Evolutionary conservation across 2,888 invertebrate species (phyloP).

Genomic region (Dryocosmus kuriphilus): DNA sequence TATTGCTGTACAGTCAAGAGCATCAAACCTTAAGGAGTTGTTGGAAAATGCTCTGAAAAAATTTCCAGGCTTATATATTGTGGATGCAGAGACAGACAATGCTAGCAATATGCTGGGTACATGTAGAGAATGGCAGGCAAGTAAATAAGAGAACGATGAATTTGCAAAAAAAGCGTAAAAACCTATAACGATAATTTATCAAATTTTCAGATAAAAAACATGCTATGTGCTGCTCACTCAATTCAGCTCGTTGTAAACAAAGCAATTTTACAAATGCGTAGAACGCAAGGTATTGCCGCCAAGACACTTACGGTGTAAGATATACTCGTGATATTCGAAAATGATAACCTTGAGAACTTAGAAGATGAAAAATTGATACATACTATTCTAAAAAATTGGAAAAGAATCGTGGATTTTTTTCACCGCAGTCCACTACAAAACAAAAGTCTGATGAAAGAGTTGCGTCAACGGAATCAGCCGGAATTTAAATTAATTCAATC

Average conservation of each 20-base stretch:
- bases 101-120: not conserved
- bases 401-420: not conserved
- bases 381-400: not conserved
- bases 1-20: not conserved
- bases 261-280: no score
- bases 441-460: not conserved
- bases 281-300: no score
- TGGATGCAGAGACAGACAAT: constrained; percentile 34
- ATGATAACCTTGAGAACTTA: not conserved
- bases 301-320: no score
- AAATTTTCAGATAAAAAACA: not conserved
- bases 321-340: no score
- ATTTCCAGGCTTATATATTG: constrained; percentile 45
- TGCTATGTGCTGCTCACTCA: not conserved
- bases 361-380: not conserved
- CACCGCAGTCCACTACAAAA: not conserved
- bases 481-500: not conserved
- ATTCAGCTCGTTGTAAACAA: no score
- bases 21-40: not conserved
- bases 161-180: no score
- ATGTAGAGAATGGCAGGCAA: not conserved
- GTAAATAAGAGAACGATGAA: not conserved
- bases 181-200: not conserved
- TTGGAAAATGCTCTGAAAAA: constrained; percentile 7
- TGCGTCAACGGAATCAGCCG: not conserved